phyloP scores from a whole-genome alignment of 2,888 invertebrate species.

The Meteorus cinctellus region DNA sequence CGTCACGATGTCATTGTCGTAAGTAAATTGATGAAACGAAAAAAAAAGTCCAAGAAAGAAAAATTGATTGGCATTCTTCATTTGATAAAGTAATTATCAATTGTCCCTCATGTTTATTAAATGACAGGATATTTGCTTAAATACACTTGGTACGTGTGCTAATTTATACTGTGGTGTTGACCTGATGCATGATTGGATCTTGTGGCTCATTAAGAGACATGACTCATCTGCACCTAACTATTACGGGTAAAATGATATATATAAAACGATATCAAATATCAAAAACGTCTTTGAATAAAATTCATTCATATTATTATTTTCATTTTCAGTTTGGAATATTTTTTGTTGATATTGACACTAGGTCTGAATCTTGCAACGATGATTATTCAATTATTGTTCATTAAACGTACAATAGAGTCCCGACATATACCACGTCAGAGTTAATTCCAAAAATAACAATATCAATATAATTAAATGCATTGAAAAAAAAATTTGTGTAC shows the following conservation, averaged over 20 bases:
- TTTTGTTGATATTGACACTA: conserved; percentile 42
- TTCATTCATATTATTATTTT: neutral
- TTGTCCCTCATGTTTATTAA: neutral
- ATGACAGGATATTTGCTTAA: conserved; percentile 55
- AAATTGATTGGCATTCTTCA: neutral
- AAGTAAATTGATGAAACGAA: conserved; percentile 32
- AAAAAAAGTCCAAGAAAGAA: neutral
- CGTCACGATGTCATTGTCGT: conserved; percentile 45
- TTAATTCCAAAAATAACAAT: neutral
- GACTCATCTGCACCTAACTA: conserved; percentile 36
- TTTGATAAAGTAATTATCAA: conserved; percentile 4
- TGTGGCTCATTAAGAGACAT: conserved; percentile 46
- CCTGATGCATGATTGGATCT: conserved; percentile 54
- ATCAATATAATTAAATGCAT: neutral
- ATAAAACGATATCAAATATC: neutral
- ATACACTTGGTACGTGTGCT: conserved; percentile 50
- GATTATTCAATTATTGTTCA: conserved; percentile 37
- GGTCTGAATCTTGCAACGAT: conserved; percentile 41
- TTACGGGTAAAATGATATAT: conserved; percentile 48
- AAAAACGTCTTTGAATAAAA: neutral
- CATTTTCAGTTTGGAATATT: conserved; percentile 42
- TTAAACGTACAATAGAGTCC: conserved; percentile 27
- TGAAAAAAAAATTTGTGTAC: neutral
- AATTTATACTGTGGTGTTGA: conserved; percentile 54
- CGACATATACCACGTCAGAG: neutral